Evolutionary conservation across 2,888 invertebrate species (phyloP).

Genomic region (Macaria liturata): DNA sequence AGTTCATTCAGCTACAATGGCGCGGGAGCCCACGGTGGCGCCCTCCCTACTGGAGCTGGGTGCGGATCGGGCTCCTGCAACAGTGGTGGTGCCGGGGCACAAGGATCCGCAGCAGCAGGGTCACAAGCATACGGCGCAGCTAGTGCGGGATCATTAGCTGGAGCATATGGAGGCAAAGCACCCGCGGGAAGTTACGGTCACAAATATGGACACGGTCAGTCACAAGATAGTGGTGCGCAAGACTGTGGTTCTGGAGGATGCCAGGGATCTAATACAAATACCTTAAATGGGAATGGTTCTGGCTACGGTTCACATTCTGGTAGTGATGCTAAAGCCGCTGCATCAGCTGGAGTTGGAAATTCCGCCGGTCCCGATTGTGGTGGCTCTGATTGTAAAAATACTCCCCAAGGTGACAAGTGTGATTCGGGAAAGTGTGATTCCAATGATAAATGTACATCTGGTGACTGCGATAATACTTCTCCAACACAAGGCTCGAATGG

Average conservation of each 20-base stretch:
- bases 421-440: constrained; percentile 25
- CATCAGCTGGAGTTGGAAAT: constrained; percentile 34
- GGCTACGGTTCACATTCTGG: constrained; percentile 13
- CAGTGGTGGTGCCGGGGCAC: constrained; percentile 30
- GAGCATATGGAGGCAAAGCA: constrained; percentile 27
- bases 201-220: constrained; percentile 13
- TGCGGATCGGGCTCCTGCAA: constrained; percentile 44
- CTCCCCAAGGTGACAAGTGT: constrained; percentile 20
- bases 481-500: constrained; percentile 30
- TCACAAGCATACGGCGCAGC: constrained; percentile 36
- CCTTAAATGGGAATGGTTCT: constrained; percentile 11
- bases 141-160: constrained; percentile 31
- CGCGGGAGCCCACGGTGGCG: constrained; percentile 40
- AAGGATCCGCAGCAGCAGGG: constrained; percentile 21
- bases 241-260: constrained; percentile 31
- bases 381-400: constrained; percentile 46
- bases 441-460: constrained; percentile 28
- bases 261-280: constrained; percentile 16
- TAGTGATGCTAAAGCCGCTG: constrained; percentile 22
- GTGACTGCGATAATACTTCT: constrained; percentile 19
- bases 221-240: constrained; percentile 5
- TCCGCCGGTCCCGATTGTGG: constrained; percentile 41
- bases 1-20: constrained; percentile 67
- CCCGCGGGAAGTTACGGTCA: constrained; percentile 26
- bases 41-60: constrained; percentile 31